Percentiles rank a stretch among this genome's conserved stretches.
Evolutionary conservation across 2,888 invertebrate species (phyloP).

Genomic region (Diplolepis rosae): DNA sequence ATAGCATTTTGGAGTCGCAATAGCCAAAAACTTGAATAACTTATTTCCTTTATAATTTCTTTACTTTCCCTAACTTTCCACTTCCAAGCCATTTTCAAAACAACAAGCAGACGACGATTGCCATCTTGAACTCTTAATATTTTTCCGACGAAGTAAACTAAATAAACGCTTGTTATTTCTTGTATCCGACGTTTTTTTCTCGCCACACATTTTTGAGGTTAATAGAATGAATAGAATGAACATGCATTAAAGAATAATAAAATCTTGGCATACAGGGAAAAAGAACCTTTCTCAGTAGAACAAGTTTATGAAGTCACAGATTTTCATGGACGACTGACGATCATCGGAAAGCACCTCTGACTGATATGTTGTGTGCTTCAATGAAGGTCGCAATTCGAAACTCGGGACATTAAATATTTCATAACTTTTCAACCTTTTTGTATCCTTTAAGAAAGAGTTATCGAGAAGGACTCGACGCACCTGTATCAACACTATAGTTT

Average conservation of each 20-base stretch:
- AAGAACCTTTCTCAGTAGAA: neutral
- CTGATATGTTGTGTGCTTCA: neutral
- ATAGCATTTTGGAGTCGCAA: too few relatives aligned
- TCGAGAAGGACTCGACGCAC: neutral
- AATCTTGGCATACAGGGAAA: neutral
- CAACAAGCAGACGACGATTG: slow-evolving; percentile 23
- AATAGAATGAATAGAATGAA: too few relatives aligned
- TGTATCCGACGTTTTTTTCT: too few relatives aligned
- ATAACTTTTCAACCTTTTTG: neutral
- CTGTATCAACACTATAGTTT: neutral
- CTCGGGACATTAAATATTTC: neutral
- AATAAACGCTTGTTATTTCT: neutral
- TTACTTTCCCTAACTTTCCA: neutral
- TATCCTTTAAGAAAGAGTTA: too few relatives aligned
- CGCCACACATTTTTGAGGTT: neutral
- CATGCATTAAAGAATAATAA: neutral
- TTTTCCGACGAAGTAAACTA: neutral
- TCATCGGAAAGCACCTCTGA: slow-evolving; percentile 6
- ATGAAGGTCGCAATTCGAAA: neutral
- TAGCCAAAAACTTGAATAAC: too few relatives aligned
- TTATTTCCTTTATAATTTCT: neutral
- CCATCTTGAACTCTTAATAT: neutral
- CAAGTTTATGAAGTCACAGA: neutral
- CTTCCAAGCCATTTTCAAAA: neutral
- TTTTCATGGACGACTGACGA: slow-evolving; percentile 20